Conservation (phyloP, 2,113 vertebrate genomes). For the Mormyrus lacerda region DNA sequence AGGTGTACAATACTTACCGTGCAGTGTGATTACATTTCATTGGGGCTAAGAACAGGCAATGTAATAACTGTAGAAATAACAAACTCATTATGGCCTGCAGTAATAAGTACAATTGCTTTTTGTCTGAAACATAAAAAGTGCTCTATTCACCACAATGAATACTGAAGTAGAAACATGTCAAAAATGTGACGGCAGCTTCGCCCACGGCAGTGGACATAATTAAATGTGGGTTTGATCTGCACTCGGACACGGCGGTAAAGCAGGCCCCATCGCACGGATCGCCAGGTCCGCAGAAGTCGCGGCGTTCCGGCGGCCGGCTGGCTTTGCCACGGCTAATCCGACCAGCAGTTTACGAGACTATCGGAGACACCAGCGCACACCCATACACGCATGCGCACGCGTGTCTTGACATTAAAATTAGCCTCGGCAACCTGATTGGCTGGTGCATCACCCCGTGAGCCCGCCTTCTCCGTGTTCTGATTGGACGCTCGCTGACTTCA, state of each 20-base stretch:
- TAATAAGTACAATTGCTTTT: not conserved
- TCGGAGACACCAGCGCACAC: not conserved
- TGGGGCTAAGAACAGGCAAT: not conserved
- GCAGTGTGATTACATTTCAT: not conserved
- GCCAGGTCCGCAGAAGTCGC: not conserved
- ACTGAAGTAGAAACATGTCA: not conserved
- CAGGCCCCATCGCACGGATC: not conserved
- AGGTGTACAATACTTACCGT: not conserved
- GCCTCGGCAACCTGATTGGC: conserved; percentile 25
- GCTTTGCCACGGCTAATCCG: conserved; percentile 30
- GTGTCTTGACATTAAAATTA: not conserved
- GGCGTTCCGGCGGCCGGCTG: not conserved
- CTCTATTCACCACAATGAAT: not conserved
- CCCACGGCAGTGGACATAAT: not conserved
- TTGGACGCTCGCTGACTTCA: conserved; percentile 48
- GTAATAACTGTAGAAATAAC: not conserved
- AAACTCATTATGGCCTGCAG: not conserved
- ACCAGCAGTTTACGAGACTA: not conserved
- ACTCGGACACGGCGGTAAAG: not conserved
- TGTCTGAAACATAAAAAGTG: not conserved
- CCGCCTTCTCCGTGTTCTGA: conserved; percentile 44
- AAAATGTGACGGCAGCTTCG: not conserved
- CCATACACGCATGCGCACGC: not conserved
- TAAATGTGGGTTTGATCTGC: not conserved
- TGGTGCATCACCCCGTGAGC: not conserved